Evolutionary conservation across 2,888 invertebrate species (phyloP).

Genomic region (Monochamus alternatus): DNA sequence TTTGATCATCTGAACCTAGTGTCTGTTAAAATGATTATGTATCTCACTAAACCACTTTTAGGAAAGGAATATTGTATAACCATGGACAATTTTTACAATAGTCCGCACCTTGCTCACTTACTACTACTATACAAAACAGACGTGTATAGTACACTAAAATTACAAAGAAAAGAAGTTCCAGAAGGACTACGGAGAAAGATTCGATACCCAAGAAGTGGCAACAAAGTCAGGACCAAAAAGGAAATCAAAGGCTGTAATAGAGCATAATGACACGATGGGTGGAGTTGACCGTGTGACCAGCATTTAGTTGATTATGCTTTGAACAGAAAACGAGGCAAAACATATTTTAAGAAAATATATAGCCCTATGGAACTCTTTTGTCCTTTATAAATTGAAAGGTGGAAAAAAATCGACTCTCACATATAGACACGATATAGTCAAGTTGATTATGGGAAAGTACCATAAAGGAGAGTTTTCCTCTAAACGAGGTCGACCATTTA

Average conservation of each 20-base stretch:
- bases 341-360: not conserved
- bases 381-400: not conserved
- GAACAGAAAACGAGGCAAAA: not conserved
- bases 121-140: slow-evolving; percentile 28
- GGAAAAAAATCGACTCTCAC: not conserved
- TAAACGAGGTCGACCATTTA: not conserved
- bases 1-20: too few relatives aligned
- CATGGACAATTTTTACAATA: too few relatives aligned
- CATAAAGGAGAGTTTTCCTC: too few relatives aligned
- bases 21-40: slow-evolving; percentile 8
- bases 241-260: slow-evolving; percentile 1
- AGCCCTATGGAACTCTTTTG: not conserved
- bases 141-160: slow-evolving; percentile 18
- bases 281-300: slow-evolving; percentile 11
- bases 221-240: not conserved
- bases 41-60: not conserved
- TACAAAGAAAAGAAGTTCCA: slow-evolving; percentile 23
- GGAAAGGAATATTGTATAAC: not conserved
- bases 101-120: slow-evolving; percentile 25
- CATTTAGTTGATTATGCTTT: not conserved
- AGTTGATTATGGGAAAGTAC: not conserved
- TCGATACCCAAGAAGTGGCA: not conserved
- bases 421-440: not conserved
- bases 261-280: slow-evolving; percentile 13
- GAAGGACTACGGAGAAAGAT: not conserved